Base-by-base conservation (phyloP, 2,888 invertebrate species). In the Drosophila borealis region DNA sequence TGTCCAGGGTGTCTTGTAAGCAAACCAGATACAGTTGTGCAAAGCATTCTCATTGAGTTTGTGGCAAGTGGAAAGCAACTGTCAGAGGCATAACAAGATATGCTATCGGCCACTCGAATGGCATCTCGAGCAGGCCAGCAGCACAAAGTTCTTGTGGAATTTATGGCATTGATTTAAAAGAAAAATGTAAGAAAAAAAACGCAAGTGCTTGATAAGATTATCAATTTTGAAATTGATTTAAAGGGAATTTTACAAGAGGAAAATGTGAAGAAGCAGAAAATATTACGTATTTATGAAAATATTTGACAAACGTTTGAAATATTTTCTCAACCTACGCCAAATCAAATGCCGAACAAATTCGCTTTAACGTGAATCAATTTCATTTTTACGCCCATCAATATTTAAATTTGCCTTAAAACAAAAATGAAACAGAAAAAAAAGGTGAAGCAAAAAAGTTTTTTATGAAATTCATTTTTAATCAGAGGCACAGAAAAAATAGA, bases 161-260 rank as follows among this genome's bases (percentile, higher is more conserved):
- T 71, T 61, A 77, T 48, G 54, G 57, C 77, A 66, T 59, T 71
- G 66, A 71, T 62, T 77, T 59, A 56, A 51, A 25, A 37, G 33
- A 13, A 9, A 25, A 25, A 25, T 25, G 25, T 25, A 25, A 25
- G 8, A 25, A 25, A 6, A 8, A 25, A 29, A 34, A 56, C 10
- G 9, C 33, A 17, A 51, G 17, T 29, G 42, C 46, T 14, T n/a
- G 72, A 77, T 77, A 72, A 74, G 78, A 66, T 74, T 66, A 66
- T 49, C 41, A 65, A 71, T 33, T 19, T 49, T 55, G 41, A 55
- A 50, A 69, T 49, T 34, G 17, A 56, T 53, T 39, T 51, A 37
- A 44, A 42, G 10, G 4, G 33, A 11, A 33, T 36, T 36, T 29
- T 21, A 41, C 29, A 37, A 33, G 29, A 29, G 29, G 6, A 39